Percentiles rank a stretch among this genome's conserved stretches.
Conservation (phyloP, 2,888 invertebrate species). For the Eueremaeus valkanovi region DNA sequence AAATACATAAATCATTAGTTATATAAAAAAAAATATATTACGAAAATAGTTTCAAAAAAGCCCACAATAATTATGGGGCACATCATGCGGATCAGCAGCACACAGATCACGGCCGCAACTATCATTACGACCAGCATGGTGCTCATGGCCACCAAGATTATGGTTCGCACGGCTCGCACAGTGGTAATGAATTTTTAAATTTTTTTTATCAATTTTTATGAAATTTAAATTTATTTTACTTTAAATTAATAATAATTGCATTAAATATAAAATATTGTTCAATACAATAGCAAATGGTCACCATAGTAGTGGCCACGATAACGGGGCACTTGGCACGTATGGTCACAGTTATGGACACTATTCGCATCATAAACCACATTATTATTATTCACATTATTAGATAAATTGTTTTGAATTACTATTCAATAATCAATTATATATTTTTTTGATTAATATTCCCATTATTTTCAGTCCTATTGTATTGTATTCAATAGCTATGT, state of each 20-base stretch:
- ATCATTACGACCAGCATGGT: not conserved
- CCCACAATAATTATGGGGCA: not conserved
- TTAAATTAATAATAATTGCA: no score
- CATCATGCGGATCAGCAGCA: constrained; percentile 1
- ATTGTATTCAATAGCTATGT: no score
- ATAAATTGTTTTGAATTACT: not conserved
- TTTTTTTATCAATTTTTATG: not conserved
- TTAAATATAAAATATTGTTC: no score
- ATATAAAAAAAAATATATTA: no score
- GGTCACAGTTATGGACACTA: constrained; percentile 20
- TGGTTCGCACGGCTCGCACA: not conserved
- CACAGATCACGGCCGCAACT: not conserved
- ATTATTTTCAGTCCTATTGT: no score
- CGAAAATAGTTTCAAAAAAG: constrained; percentile 8
- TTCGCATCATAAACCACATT: not conserved
- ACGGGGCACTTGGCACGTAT: not conserved
- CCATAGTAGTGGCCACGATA: not conserved
- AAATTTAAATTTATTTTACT: no score
- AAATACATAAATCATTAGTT: not conserved
- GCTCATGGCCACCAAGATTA: not conserved
- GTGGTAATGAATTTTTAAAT: not conserved
- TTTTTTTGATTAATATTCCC: not conserved
- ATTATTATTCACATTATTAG: constrained; percentile 10
- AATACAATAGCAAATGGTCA: not conserved
- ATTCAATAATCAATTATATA: not conserved